Conservation (phyloP, 2,113 vertebrate genomes). For the Chitala chitala region DNA sequence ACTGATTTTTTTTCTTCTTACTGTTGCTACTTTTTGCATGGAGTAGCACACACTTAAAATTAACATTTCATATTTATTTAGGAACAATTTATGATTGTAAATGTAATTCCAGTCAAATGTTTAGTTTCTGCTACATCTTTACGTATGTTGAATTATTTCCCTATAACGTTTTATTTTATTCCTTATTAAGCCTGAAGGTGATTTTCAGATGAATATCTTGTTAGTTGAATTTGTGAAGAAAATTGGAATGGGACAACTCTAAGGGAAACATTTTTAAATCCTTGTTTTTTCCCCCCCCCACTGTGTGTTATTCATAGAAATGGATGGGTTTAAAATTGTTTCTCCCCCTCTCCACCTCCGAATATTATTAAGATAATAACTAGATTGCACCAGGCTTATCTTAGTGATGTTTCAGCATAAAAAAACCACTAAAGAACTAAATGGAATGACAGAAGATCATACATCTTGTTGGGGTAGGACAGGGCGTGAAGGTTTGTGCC, state of each 20-base stretch:
- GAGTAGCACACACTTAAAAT: too few species aligned
- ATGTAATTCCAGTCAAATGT: too few species aligned
- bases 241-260: background rate
- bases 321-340: slow-evolving; percentile 6
- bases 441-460: background rate
- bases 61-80: too few species aligned
- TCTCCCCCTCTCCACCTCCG: background rate
- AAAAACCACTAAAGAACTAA: background rate
- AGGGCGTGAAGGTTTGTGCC: background rate
- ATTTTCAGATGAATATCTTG: slow-evolving; percentile 4
- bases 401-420: background rate
- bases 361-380: slow-evolving; percentile 10
- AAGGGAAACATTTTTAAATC: background rate
- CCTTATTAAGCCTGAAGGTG: background rate
- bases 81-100: too few species aligned
- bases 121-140: too few species aligned
- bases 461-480: background rate
- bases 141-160: background rate
- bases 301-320: slow-evolving; percentile 1
- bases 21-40: too few species aligned
- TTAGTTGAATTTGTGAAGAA: background rate
- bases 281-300: background rate
- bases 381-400: slow-evolving; percentile 5
- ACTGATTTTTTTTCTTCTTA: too few species aligned
- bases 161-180: background rate